phyloP scores from a whole-genome alignment of 1,140 invertebrate genomes.

The Eciton burchellii region DNA sequence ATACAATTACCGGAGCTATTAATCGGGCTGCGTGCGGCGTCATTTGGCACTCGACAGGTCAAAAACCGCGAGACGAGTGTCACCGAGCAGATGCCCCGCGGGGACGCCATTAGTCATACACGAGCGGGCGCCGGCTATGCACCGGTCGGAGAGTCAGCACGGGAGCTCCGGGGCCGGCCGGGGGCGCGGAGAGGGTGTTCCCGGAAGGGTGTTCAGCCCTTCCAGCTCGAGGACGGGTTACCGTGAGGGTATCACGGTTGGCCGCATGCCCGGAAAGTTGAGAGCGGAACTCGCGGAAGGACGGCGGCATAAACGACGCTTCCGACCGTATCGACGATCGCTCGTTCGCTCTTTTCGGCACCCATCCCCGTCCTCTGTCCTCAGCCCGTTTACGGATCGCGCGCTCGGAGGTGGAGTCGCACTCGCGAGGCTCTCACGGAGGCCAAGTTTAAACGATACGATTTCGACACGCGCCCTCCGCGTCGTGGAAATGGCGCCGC shows the following conservation, averaged over 20 bases:
- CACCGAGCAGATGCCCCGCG: constrained; percentile 64
- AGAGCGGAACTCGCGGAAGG: constrained; percentile 62
- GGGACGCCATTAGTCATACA: constrained; percentile 71
- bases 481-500: constrained; percentile 4
- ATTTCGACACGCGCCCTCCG: constrained; percentile 30
- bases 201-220: constrained; percentile 53
- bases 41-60: constrained; percentile 74
- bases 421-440: neutral
- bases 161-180: constrained; percentile 5
- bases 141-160: constrained; percentile 49
- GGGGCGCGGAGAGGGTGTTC: constrained; percentile 46
- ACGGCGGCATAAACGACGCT: constrained; percentile 56
- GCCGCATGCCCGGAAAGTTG: constrained; percentile 69
- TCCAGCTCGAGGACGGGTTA: constrained; percentile 50
- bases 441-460: constrained; percentile 67
- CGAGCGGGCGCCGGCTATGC: constrained; percentile 46
- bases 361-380: neutral
- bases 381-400: neutral
- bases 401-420: constrained; percentile 1
- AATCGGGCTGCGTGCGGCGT: constrained; percentile 72
- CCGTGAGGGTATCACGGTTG: constrained; percentile 70
- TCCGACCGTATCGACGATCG: constrained; percentile 41
- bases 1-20: constrained; percentile 72
- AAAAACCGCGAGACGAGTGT: constrained; percentile 67
- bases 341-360: constrained; percentile 30